Evolutionary conservation across 2,113 vertebrate species (phyloP).

Genomic region (Mus pahari): DNA sequence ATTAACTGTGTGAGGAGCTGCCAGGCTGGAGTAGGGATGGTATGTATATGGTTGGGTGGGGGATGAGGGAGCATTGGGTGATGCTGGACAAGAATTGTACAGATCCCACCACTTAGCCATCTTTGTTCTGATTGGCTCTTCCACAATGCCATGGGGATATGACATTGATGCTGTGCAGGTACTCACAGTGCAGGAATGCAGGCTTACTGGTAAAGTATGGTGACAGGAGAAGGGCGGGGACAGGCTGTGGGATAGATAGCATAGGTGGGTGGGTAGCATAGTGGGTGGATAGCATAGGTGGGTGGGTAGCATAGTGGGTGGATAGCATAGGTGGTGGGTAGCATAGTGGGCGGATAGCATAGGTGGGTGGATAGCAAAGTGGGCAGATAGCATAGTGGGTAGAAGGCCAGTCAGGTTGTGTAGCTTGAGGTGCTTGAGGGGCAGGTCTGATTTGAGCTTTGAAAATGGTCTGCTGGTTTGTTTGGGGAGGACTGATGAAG

Average conservation of each 20-base stretch:
- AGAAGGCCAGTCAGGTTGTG: neutral
- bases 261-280: neutral
- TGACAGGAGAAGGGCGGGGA: neutral
- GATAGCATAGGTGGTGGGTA: no score
- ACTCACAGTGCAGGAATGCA: neutral
- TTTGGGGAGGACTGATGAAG: neutral
- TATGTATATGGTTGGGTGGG: slow-evolving; percentile 71
- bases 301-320: no score
- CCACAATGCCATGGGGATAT: neutral
- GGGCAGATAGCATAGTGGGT: neutral
- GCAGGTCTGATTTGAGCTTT: slow-evolving; percentile 11
- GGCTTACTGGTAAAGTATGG: neutral
- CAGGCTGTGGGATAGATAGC: neutral
- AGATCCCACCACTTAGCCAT: slow-evolving; percentile 20
- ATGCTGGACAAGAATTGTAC: slow-evolving; percentile 50
- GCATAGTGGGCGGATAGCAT: no score
- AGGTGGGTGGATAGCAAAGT: no score
- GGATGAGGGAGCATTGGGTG: slow-evolving; percentile 65
- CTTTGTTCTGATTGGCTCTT: neutral
- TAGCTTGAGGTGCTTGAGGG: neutral
- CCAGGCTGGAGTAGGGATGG: slow-evolving; percentile 85
- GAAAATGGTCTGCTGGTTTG: neutral
- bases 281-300: no score
- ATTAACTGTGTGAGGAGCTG: slow-evolving; percentile 95
- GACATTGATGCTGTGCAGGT: neutral